These are phyloP conservation scores for Silvanus unidentatus DNA, from an alignment of 2,888 invertebrate genomes.

Conservation along the genomic window DNA sequence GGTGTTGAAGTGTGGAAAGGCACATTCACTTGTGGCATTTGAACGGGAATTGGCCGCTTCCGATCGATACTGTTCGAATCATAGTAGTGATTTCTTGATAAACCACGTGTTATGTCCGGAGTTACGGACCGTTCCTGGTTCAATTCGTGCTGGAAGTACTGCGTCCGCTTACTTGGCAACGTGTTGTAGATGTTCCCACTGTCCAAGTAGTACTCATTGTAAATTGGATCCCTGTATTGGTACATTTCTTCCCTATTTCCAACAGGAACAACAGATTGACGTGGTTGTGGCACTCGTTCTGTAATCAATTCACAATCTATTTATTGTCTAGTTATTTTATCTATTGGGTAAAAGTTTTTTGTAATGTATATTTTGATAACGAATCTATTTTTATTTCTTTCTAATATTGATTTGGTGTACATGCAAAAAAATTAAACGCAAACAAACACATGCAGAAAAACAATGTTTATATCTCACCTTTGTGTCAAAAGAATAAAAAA, in stretches of 20 bases:
- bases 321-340: too few relatives aligned
- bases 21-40: slow-evolving; percentile 25
- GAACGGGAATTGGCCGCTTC: slow-evolving; percentile 33
- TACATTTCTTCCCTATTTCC: slow-evolving; percentile 25
- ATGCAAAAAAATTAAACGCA: too few relatives aligned
- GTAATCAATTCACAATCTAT: too few relatives aligned
- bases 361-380: too few relatives aligned
- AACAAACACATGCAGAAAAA: too few relatives aligned
- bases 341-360: too few relatives aligned
- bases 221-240: slow-evolving; percentile 23
- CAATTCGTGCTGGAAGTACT: slow-evolving; percentile 40
- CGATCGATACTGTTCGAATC: slow-evolving; percentile 10
- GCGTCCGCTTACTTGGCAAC: slow-evolving; percentile 46
- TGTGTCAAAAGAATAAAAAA: too few relatives aligned
- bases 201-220: slow-evolving; percentile 13
- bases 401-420: too few relatives aligned
- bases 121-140: slow-evolving; percentile 48
- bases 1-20: slow-evolving; percentile 40
- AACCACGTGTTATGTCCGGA: slow-evolving; percentile 50
- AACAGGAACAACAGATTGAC: too few relatives aligned
- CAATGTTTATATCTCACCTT: too few relatives aligned
- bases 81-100: slow-evolving; percentile 9
- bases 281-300: slow-evolving; percentile 37
- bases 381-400: too few relatives aligned
- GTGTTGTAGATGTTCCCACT: slow-evolving; percentile 40